Percentiles rank a stretch among this genome's conserved stretches.
phyloP scores from a whole-genome alignment of 1,140 invertebrate genomes.

The Drosophila ananassae region DNA sequence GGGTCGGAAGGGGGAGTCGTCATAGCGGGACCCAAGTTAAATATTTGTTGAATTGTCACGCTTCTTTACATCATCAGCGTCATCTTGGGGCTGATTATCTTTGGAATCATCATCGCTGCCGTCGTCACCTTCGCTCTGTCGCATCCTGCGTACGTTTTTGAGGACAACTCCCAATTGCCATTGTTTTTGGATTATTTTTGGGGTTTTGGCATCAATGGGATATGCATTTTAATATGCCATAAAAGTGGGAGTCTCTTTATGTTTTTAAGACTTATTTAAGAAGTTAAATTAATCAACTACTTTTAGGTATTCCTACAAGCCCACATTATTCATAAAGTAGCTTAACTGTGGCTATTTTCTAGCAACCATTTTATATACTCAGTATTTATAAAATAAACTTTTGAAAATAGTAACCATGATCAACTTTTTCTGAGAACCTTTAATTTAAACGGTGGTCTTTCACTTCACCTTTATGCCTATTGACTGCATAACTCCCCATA shows the following conservation, averaged over 20 bases:
- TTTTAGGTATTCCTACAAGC: too few species aligned
- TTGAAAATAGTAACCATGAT: not conserved
- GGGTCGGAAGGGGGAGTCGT: not conserved
- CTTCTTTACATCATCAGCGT: slow-evolving; percentile 72
- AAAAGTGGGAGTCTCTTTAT: too few species aligned
- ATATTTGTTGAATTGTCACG: slow-evolving; percentile 79
- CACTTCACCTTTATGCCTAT: slow-evolving; percentile 34
- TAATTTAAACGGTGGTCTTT: not conserved
- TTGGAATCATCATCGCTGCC: slow-evolving; percentile 56
- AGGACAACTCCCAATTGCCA: slow-evolving; percentile 52
- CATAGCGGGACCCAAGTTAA: slow-evolving; percentile 49
- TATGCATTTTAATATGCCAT: slow-evolving; percentile 4
- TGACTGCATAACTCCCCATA: slow-evolving; percentile 39
- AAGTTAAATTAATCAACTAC: too few species aligned
- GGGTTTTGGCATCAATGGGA: slow-evolving; percentile 10
- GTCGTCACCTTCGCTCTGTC: slow-evolving; percentile 45
- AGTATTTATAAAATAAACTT: not conserved
- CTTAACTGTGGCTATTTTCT: too few species aligned
- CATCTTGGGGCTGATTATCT: slow-evolving; percentile 43
- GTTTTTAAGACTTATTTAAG: too few species aligned
- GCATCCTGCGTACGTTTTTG: slow-evolving; percentile 81
- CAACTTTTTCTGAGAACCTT: not conserved
- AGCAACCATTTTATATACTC: too few species aligned
- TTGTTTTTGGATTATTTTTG: slow-evolving; percentile 21
- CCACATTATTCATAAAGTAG: too few species aligned